Evolutionary conservation across 2,113 vertebrate species (phyloP), one percentile per base, ranked within the genome.

Genomic region (Todiramphus saurophagus): DNA sequence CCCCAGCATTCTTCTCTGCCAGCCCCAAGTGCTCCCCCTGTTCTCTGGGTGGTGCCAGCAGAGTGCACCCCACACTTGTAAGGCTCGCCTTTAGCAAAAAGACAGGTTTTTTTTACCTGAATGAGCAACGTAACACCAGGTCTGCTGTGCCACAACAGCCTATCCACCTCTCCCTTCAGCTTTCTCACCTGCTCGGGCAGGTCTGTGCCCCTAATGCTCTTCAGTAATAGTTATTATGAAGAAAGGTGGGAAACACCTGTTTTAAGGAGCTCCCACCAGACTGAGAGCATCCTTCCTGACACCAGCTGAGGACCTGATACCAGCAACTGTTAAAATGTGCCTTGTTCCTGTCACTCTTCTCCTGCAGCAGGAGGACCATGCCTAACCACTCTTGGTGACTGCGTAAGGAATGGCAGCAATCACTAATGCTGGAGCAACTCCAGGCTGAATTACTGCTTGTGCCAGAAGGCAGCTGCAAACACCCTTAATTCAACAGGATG

Each of bases 81-180:
- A 66, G 27, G 8, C 31, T 73, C 67, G 9, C 14, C 53, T 77
- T 69, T 27, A 41, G 39, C 69, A 69, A 70, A 64, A 76, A 23
- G 9, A 51, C n/a, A 53, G 23, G 8, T 44, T 5, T 86, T 86
- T 55, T 55, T 27, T 33, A 48, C 14, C 23, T 16, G 25, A 60
- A 58, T 2, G 4, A 84, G 33, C 19, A 55, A 43, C 0, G 0
- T 28, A 15, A 41, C 39, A 17, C 19, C 51, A 58, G 20, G 16
- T n/a, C 39, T 91, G 50, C 48, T 77, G 27, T 44, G 48, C 19
- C 0, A 0, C 33, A 67, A 20, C 55, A 87, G 41, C n/a, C 27
- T 55, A 25, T 35, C 21, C 33, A 27, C 41, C 8, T 44, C 35
- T 83, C 48, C 37, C 33, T 67, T 73, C 59, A 21, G 23, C 41